Evolutionary conservation across 2,797 vertebrate genomes (phyloP).

Genomic region (Thamnophis elegans): DNA sequence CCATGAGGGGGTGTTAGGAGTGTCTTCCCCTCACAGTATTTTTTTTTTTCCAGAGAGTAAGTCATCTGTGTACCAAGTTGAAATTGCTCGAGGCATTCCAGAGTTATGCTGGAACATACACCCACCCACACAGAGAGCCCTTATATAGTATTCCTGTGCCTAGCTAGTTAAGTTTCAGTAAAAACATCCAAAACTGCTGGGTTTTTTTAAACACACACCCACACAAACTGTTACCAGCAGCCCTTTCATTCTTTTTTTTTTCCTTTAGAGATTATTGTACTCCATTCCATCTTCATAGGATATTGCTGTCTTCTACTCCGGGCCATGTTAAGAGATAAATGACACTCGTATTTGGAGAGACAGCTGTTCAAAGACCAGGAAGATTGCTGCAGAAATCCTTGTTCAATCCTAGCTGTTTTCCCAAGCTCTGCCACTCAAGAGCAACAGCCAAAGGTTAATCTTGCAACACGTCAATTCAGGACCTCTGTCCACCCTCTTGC

Average conservation of each 20-base stretch:
- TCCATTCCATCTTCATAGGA: conserved; percentile 15
- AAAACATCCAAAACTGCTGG: neutral
- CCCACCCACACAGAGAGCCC: no score
- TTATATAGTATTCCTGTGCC: neutral
- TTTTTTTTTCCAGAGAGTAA: no score
- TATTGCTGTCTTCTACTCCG: neutral
- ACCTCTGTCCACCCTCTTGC: neutral
- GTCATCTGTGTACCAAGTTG: no score
- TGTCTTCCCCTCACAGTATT: no score
- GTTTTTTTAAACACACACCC: no score
- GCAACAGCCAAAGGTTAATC: neutral
- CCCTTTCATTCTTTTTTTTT: conserved; percentile 37
- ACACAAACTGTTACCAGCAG: neutral
- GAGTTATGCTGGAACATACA: no score
- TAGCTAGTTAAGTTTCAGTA: neutral
- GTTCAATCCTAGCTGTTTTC: neutral
- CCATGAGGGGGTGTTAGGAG: no score
- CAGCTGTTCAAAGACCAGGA: conserved; percentile 25
- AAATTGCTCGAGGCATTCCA: no score
- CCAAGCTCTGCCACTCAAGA: neutral
- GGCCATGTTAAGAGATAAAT: conserved; percentile 41
- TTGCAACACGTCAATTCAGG: neutral
- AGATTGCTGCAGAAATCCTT: neutral
- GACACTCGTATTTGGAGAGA: conserved; percentile 23
- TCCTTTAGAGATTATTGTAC: conserved; percentile 32